Evolutionary conservation across 1,140 invertebrate species (phyloP), one percentile per base, ranked within the genome.

Genomic region (Scaptomyza hsui): DNA sequence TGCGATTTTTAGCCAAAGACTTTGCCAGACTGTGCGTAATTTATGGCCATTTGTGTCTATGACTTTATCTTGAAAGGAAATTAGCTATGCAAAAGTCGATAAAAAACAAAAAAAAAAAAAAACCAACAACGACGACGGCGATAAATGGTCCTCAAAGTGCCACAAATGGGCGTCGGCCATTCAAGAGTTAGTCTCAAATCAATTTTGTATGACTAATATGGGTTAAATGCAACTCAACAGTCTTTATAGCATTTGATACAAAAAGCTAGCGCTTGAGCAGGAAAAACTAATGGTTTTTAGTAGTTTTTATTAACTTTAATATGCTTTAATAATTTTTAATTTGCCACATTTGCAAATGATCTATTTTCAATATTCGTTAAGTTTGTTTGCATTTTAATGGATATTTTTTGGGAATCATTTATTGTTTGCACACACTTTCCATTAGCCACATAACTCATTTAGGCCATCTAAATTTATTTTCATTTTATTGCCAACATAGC

Each of bases 41-140:
- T 85, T 85, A 85, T 85, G 81, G 82, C 65, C 76, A 80, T 77
- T 73, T 83, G 39, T 24, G 63, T 39, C 75, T 86, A 78, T 60
- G 80, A 67, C 61, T 80, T 85, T 85, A 88, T 88, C 82, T 85
- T 77, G 77, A 88, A 85, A 85, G 82, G 82, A 86, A 88, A 85
- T 85, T 85, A 74, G 81, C 78, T 75, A 55, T 68, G 55, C 69
- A 65, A 62, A 29, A 48, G 29, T 4, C 65, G 55, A 78, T 52
- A 72, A 67, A 75, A 76, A 29, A 29, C 5, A 24, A 29, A 29
- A 29, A 29, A 29, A 29, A 29, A 29, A 72, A 67, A 75, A 76
- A 29, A 29, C 5, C 4, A 29, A 29, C 7, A 29, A 29, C 26
- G 2, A 29, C 26, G 7, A 12, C 16, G 12, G 5, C 75, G 75